Percentiles rank a stretch among this genome's conserved stretches.
phyloP scores from a whole-genome alignment of 2,797 vertebrate species.

The Eulemur albifrons region DNA sequence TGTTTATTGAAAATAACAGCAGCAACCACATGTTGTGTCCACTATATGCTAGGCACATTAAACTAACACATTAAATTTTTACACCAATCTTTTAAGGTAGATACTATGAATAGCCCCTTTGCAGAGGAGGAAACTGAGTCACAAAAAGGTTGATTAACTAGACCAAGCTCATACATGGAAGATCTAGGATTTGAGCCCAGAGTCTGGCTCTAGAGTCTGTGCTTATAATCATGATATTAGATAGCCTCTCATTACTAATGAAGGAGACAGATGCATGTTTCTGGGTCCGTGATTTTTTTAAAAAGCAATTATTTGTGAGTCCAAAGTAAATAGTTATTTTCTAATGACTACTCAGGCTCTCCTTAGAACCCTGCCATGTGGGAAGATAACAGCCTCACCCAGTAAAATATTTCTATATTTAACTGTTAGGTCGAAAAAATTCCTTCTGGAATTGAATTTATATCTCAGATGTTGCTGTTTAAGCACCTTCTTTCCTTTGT shows the following conservation, averaged over 20 bases:
- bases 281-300: background rate
- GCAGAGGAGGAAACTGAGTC: background rate
- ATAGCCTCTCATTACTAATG: background rate
- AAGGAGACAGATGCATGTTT: background rate
- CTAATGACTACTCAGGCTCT: background rate
- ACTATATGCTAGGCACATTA: background rate
- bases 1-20: background rate
- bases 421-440: background rate
- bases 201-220: background rate
- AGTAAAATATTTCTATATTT: background rate
- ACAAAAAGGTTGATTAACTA: background rate
- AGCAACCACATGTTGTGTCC: background rate
- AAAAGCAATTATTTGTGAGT: background rate
- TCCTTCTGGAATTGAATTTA: background rate
- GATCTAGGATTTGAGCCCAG: background rate
- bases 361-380: background rate
- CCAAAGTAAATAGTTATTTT: constrained; percentile 1
- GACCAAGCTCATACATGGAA: background rate
- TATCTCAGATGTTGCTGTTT: background rate
- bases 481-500: background rate
- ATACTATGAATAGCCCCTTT: background rate
- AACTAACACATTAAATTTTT: background rate
- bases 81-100: background rate
- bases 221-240: background rate
- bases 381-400: background rate